Evolutionary conservation across 2,797 vertebrate genomes (phyloP), one percentile per base, ranked within the genome.

Genomic region (Schizopygopsis pylzovi): DNA sequence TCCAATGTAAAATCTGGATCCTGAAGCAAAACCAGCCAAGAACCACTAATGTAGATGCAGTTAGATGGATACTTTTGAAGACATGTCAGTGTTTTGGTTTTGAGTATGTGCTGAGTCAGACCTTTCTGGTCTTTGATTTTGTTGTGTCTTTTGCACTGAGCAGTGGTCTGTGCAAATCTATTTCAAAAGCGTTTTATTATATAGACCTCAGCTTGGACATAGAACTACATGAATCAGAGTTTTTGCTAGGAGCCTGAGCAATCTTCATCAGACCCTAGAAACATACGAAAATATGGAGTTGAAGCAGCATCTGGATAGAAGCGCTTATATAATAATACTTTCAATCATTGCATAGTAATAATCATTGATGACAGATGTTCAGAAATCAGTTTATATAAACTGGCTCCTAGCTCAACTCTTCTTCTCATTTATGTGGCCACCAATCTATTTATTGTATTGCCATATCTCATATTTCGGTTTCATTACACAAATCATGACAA

Each of bases 21-120:
- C 52, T 39, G 3, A 75, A 25, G 28, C 71, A 39, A 73, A 65
- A 43, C 49, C 49, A n/a, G 6, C 1, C 12, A 41, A 41, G 20
- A 78, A n/a, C 52, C 20, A 41, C 52, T 83, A 33, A 63, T 45
- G 4, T 15, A 63, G 63, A 33, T 71, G 56, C 9, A 82, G 47
- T 16, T 68, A 9, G 59, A 20, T 5, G 28, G 37, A 39, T 68
- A 59, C 37, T 9, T 79, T 43, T 41, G 13, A 37, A 79, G 28
- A 82, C 78, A 72, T 77, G 72, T 76, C 70, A 65, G n/a, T 83
- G 63, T 71, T 11, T 79, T 83, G 77, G 39, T 82, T 49, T 52
- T 72, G 84, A 79, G 45, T 43, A 59, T 73, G 8, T 89, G 67
- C 78, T 61, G 67, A 84, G 41, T 25, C 75, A 68, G 28, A 59